Percentiles rank a stretch among this genome's conserved stretches.
phyloP scores from a whole-genome alignment of 1,140 invertebrate species.

The Phymastichus coffea region DNA sequence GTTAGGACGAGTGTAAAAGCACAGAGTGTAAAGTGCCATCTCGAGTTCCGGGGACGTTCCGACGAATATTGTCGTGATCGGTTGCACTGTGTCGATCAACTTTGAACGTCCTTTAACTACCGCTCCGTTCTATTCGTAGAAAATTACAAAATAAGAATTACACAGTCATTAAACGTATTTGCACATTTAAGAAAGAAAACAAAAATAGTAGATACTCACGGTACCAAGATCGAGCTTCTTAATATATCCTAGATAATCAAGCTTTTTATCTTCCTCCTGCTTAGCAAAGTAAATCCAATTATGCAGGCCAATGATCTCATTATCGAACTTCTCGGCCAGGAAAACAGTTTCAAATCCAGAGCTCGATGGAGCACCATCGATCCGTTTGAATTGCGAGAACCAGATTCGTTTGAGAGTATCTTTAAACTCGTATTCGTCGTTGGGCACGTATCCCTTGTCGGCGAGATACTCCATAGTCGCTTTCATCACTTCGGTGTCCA shows the following conservation, averaged over 20 bases:
- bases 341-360: constrained; percentile 65
- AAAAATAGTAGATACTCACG: no score
- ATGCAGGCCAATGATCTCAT: constrained; percentile 62
- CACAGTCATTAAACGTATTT: not conserved
- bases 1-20: constrained; percentile 60
- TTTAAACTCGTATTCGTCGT: constrained; percentile 56
- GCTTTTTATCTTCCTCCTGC: constrained; percentile 57
- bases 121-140: constrained; percentile 48
- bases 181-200: no score
- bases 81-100: constrained; percentile 58
- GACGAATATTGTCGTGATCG: constrained; percentile 62
- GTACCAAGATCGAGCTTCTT: constrained; percentile 51
- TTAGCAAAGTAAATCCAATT: constrained; percentile 64
- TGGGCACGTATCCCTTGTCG: constrained; percentile 53
- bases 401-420: constrained; percentile 57
- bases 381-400: constrained; percentile 60
- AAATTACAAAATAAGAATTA: constrained; percentile 24
- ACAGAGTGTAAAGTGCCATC: constrained; percentile 68
- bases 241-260: constrained; percentile 62
- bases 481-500: constrained; percentile 62
- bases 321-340: constrained; percentile 61
- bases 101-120: constrained; percentile 58
- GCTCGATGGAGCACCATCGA: constrained; percentile 55
- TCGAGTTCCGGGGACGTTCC: constrained; percentile 72
- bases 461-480: constrained; percentile 61